Evolutionary conservation across 2,888 invertebrate genomes (phyloP), one percentile per base, ranked within the genome.

Genomic region (Alentia gelatinosa): DNA sequence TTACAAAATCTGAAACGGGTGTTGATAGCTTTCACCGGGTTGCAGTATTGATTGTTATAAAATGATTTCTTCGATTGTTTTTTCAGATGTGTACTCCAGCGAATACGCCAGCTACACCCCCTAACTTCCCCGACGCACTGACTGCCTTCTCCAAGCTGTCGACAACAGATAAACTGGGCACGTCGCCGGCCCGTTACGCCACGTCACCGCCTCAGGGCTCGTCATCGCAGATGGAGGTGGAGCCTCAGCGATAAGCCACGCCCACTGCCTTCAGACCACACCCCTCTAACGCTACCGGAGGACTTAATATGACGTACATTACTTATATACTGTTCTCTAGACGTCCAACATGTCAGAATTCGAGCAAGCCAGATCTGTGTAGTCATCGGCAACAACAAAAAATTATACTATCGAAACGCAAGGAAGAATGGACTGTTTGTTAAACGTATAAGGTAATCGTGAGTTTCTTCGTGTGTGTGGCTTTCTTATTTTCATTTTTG

Each of bases 31-130:
- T n/a, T n/a, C n/a, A n/a, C n/a, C n/a, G n/a, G n/a, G n/a, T n/a
- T n/a, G n/a, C n/a, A n/a, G n/a, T n/a, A n/a, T n/a, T n/a, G n/a
- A n/a, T n/a, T n/a, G n/a, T n/a, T n/a, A n/a, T n/a, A n/a, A n/a
- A n/a, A n/a, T n/a, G n/a, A n/a, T n/a, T n/a, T n/a, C n/a, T n/a
- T n/a, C n/a, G n/a, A n/a, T 83, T 35, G 9, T 30, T 15, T 63
- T 95, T 96, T 83, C 97, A 98, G 97, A 96, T 98, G 96, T 98
- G 98, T 97, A 98, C 98, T 89, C 98, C 98, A 33, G 98, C 98
- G 95, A 98, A 98, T 96, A 98, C 98, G 91, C 98, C 98, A 90
- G 98, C 98, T 89, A 98, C 98, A 86, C 98, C 98, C 84, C 98
- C 98, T 47, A 98, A 98, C 96, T 98, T 98, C 95, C 98, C 98